A percentile compares a stretch with the other conserved stretches of the same genome.
Conservation (phyloP, 2,888 invertebrate species). For the Acanthacorydalis orientalis region DNA sequence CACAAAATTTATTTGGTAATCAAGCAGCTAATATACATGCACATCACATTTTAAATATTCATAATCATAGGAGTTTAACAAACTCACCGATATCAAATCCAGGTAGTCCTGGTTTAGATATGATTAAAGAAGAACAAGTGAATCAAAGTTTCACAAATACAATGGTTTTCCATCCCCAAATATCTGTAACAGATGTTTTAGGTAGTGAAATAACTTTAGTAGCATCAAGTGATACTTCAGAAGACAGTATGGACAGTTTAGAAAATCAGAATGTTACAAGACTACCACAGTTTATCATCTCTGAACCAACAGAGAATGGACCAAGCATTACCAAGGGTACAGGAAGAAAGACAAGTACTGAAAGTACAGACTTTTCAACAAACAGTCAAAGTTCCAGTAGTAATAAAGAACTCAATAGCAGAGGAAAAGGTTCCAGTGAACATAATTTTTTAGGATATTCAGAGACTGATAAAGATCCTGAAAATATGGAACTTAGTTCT, state of each 20-base stretch:
- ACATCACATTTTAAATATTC: slow-evolving; percentile 26
- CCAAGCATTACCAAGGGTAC: slow-evolving; percentile 71
- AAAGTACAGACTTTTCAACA: slow-evolving; percentile 1
- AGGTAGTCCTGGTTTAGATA: slow-evolving; percentile 51
- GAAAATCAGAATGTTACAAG: slow-evolving; percentile 34
- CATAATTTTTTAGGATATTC: slow-evolving; percentile 1
- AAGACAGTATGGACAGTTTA: slow-evolving; percentile 51
- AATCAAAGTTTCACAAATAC: slow-evolving; percentile 19
- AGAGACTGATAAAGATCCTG: slow-evolving; percentile 7
- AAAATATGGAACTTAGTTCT: slow-evolving; percentile 10
- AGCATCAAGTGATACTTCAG: slow-evolving; percentile 54
- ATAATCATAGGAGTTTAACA: slow-evolving; percentile 36
- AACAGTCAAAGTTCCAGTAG: slow-evolving; percentile 1
- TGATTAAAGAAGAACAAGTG: slow-evolving; percentile 61
- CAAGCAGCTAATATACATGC: slow-evolving; percentile 15
- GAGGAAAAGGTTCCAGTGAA: background rate
- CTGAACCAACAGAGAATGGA: slow-evolving; percentile 54
- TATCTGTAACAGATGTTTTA: slow-evolving; percentile 80
- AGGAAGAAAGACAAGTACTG: slow-evolving; percentile 27
- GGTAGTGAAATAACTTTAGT: slow-evolving; percentile 71
- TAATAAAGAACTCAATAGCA: background rate
- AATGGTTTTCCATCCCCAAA: slow-evolving; percentile 49
- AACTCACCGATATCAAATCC: slow-evolving; percentile 46
- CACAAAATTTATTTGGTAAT: slow-evolving; percentile 5
- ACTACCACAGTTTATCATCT: slow-evolving; percentile 49